phyloP scores from a whole-genome alignment of 2,797 vertebrate species.

The Scomberomorus guttatus region DNA sequence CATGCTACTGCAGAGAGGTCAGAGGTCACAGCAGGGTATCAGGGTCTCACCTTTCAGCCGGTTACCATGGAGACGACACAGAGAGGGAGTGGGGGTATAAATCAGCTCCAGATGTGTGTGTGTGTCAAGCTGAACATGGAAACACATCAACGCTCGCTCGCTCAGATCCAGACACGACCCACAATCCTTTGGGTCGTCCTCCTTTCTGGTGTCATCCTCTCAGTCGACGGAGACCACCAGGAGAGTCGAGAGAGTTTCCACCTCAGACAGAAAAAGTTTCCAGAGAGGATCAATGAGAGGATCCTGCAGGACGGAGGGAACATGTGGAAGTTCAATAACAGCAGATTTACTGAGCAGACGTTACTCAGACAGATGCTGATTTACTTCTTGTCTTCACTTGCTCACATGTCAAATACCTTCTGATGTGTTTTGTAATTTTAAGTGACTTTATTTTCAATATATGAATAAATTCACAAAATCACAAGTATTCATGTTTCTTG shows the following conservation, averaged over 20 bases:
- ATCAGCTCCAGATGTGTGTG: slow-evolving; percentile 6
- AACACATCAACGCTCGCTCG: neutral
- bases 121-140: neutral
- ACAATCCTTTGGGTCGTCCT: neutral
- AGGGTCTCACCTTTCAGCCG: slow-evolving; percentile 18
- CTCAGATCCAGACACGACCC: neutral
- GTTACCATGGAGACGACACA: slow-evolving; percentile 11
- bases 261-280: neutral
- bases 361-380: too few relatives aligned
- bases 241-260: neutral
- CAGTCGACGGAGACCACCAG: neutral
- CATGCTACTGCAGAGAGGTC: neutral
- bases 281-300: neutral
- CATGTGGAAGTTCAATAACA: neutral
- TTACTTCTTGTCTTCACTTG: too few relatives aligned
- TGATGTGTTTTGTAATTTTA: too few relatives aligned
- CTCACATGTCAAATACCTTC: too few relatives aligned
- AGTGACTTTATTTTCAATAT: too few relatives aligned
- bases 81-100: neutral
- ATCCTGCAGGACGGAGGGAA: neutral
- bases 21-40: slow-evolving; percentile 16
- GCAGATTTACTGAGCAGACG: too few relatives aligned
- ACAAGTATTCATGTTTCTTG: too few relatives aligned
- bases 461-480: too few relatives aligned
- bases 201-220: neutral